A percentile compares a stretch with the other conserved stretches of the same genome.
Conservation (phyloP, 2,113 vertebrate genomes). For the Laterallus jamaicensis region DNA sequence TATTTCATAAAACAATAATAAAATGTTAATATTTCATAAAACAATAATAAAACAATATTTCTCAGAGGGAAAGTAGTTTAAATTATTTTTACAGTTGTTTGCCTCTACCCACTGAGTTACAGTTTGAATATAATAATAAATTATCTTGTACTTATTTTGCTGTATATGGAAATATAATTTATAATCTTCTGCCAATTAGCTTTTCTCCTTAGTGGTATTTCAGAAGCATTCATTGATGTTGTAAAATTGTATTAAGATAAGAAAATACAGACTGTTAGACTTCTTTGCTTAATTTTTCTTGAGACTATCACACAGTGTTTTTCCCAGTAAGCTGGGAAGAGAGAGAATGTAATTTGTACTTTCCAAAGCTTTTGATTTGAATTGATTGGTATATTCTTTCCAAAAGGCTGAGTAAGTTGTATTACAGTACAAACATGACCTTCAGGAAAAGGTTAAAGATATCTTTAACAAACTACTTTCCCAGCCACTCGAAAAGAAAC, state of each 20-base stretch:
- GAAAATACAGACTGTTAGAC: slow-evolving; percentile 9
- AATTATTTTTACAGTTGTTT: background rate
- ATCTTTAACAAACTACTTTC: background rate
- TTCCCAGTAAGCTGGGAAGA: background rate
- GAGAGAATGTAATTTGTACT: slow-evolving; percentile 42
- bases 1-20: background rate
- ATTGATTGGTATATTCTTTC: slow-evolving; percentile 44
- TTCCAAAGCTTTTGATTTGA: slow-evolving; percentile 49
- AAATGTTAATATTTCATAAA: background rate
- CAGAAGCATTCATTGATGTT: background rate
- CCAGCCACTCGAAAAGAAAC: background rate
- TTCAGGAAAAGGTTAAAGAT: slow-evolving; percentile 33
- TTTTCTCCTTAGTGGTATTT: slow-evolving; percentile 37
- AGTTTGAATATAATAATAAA: slow-evolving; percentile 15
- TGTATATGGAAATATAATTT: slow-evolving; percentile 47
- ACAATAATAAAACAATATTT: background rate
- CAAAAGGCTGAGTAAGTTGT: slow-evolving; percentile 36
- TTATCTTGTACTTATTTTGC: slow-evolving; percentile 21
- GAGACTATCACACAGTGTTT: background rate
- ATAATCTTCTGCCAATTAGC: slow-evolving; percentile 29
- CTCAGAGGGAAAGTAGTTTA: background rate
- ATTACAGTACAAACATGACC: slow-evolving; percentile 21
- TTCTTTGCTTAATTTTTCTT: slow-evolving; percentile 16
- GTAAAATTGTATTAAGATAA: slow-evolving; percentile 65
- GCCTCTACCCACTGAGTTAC: background rate